Evolutionary conservation across 35 echinoderm and acorn worm genomes (phyloP).

Genomic region (Anneissia japonica): DNA sequence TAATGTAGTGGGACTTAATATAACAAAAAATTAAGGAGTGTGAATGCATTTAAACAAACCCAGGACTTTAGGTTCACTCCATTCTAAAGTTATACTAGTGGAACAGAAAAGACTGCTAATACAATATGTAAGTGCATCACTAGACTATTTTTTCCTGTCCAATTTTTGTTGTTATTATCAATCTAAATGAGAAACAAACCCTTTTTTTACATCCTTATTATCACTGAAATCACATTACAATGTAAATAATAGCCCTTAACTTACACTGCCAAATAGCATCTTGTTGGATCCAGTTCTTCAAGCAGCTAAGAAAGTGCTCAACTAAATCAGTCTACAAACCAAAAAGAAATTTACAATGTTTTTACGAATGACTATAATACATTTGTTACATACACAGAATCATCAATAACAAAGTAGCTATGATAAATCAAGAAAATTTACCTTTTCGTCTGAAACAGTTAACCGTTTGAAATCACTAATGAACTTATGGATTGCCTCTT

Average conservation of each 20-base stretch:
- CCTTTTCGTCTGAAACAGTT: conserved; percentile 97
- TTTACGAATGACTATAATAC: too few species aligned
- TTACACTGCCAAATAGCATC: conserved; percentile 93
- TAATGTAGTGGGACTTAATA: background rate
- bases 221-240: too few species aligned
- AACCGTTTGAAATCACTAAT: conserved; percentile 79
- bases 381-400: too few species aligned
- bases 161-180: too few species aligned
- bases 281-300: conserved; percentile 81
- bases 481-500: conserved; percentile 67
- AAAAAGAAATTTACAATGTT: conserved; percentile 22
- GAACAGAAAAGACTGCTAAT: too few species aligned
- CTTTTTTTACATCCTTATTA: conserved; percentile 12
- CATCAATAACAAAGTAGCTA: too few species aligned
- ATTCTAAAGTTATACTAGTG: background rate
- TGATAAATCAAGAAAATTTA: conserved; percentile 23
- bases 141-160: too few species aligned
- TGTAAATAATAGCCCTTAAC: too few species aligned
- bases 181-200: background rate
- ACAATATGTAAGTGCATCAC: too few species aligned
- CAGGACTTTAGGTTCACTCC: too few species aligned
- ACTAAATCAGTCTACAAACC: conserved; percentile 73
- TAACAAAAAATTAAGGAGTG: too few species aligned
- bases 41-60: too few species aligned
- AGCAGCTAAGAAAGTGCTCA: conserved; percentile 48